Base-by-base conservation (phyloP, 2,797 vertebrate genomes). In the Odontamblyopus rebecca region DNA sequence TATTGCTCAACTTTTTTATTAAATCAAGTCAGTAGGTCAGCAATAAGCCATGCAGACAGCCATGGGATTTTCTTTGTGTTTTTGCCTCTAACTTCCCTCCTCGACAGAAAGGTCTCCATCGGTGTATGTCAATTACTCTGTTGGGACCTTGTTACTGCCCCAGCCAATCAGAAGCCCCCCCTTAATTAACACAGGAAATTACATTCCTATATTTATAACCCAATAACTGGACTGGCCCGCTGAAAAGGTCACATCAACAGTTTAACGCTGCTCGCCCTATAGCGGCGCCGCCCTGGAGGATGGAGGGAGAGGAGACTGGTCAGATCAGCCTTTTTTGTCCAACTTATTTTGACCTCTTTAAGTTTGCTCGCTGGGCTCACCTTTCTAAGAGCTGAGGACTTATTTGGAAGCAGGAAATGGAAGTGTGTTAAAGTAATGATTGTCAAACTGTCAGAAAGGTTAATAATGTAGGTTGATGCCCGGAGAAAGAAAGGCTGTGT, bases 221-320 rank as follows among this genome's bases (percentile, higher is more conserved):
- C 77, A 82, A 78, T 87, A 89, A 87, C 77, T 61, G 79, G 80
- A 77, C 81, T 12, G 82, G 79, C 73, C 80, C 2, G 61, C 71
- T 82, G 84, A 81, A 91, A 91, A 92, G 86, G 91, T 89, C 91
- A 90, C 81, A 82, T 88, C 81, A 88, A 88, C 86, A 83, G 69
- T 85, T 87, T 82, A 80, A 78, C 69, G 29, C 68, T 67, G 79
- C 80, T 72, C 50, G 75, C 75, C 76, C 81, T 76, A 77, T 68
- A 76, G 85, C 80, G 3, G 62, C 9, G 68, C 65, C 27, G 23
- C 67, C 62, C 75, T n/a, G 27, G 72, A 70, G 75, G 67, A 74
- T 74, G 13, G 12, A 48, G 69, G 56, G 69, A 76, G 56, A 73
- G 63, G 72, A 87, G 70, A 38, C 30, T 66, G 76, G 74, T 72